Evolutionary conservation across 2,797 vertebrate species (phyloP).

Genomic region (Spheniscus humboldti): DNA sequence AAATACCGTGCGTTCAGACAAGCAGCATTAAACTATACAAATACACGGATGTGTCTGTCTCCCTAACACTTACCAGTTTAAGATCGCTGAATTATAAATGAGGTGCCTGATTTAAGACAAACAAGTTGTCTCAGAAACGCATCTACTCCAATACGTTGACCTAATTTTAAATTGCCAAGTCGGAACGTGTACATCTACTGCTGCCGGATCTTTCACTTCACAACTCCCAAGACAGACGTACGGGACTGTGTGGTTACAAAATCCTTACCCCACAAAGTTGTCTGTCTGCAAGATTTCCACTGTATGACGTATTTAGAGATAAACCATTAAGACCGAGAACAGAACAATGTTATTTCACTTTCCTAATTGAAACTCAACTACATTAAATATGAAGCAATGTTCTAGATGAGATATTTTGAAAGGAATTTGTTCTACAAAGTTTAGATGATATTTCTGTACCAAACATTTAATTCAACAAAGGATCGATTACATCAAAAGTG

Average conservation of each 20-base stretch:
- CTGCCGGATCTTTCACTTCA: neutral
- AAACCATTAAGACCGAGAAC: neutral
- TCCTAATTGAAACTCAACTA: neutral
- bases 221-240: neutral
- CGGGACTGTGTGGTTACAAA: fast-evolving
- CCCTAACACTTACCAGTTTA: neutral
- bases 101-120: neutral
- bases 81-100: neutral
- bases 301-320: neutral
- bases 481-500: conserved; percentile 60
- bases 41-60: neutral
- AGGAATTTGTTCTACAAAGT: conserved; percentile 29
- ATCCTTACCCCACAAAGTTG: neutral
- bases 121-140: neutral
- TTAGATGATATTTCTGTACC: conserved; percentile 62
- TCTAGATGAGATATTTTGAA: neutral
- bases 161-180: neutral
- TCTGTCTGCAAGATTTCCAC: neutral
- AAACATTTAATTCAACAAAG: conserved; percentile 68
- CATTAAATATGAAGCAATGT: neutral
- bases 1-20: neutral
- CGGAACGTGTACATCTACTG: neutral
- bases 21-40: neutral
- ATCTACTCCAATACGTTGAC: neutral
- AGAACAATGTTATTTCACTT: neutral